These are phyloP conservation scores for Acrocephalus arundinaceus DNA, from an alignment of 2,113 vertebrate species.

Conservation along the genomic window DNA sequence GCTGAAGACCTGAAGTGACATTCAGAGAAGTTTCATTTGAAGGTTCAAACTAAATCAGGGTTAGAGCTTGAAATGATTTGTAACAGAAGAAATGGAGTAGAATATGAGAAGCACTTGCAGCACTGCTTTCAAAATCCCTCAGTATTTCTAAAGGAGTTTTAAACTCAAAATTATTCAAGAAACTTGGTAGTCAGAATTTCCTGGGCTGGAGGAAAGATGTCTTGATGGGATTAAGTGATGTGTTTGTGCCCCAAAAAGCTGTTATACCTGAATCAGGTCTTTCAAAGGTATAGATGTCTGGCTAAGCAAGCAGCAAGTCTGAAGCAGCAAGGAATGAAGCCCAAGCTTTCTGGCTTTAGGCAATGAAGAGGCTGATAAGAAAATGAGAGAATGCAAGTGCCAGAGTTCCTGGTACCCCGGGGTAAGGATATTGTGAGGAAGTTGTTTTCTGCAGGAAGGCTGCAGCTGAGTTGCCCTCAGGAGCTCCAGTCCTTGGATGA, in stretches of 20 bases:
- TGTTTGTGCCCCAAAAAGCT: neutral
- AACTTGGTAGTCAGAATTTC: neutral
- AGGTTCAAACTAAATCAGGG: neutral
- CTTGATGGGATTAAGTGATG: neutral
- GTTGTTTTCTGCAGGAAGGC: neutral
- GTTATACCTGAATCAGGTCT: neutral
- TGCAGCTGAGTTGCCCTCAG: neutral
- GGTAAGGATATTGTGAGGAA: neutral
- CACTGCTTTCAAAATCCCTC: neutral
- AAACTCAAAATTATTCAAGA: neutral
- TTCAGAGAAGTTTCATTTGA: neutral
- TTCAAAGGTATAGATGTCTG: neutral
- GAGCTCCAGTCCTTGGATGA: neutral
- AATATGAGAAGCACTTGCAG: fast-evolving
- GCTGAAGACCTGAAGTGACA: neutral
- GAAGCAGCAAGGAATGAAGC: neutral
- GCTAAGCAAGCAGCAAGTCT: neutral
- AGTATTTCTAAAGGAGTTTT: neutral
- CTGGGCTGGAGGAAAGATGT: neutral
- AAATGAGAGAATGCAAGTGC: neutral
- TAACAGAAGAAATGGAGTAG: neutral
- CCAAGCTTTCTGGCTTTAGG: neutral
- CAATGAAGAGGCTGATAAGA: neutral
- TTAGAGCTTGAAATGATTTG: neutral
- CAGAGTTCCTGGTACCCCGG: neutral